A percentile compares a stretch with the other conserved stretches of the same genome.
Conservation (phyloP, 2,113 vertebrate genomes). For the Sphaerodactylus townsendi region DNA sequence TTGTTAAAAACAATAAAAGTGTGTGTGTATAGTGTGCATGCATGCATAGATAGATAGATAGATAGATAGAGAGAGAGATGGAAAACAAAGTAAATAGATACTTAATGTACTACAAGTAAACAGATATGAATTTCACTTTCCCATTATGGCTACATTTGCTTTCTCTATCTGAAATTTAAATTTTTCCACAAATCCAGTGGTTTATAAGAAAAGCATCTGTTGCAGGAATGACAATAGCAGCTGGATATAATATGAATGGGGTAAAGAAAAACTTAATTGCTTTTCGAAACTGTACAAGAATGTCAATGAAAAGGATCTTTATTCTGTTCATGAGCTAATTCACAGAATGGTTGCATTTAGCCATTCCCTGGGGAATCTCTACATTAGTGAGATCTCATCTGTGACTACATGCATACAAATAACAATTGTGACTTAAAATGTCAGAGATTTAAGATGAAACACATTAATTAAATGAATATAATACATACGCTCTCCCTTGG, state of each 20-base stretch:
- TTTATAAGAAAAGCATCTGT: conserved; percentile 72
- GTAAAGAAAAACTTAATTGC: conserved; percentile 62
- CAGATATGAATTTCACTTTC: conserved; percentile 66
- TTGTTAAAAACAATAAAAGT: no score
- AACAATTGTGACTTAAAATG: conserved; percentile 42
- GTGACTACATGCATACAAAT: conserved; percentile 42
- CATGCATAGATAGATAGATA: no score
- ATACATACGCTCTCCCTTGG: conserved; percentile 32
- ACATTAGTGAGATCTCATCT: conserved; percentile 64
- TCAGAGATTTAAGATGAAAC: conserved; percentile 40
- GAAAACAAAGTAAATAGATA: no score
- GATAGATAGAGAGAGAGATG: no score
- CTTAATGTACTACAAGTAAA: conserved; percentile 65
- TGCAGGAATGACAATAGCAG: conserved; percentile 66
- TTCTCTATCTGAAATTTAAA: conserved; percentile 67
- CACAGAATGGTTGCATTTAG: conserved; percentile 60
- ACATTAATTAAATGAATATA: conserved; percentile 13
- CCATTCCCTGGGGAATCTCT: conserved; percentile 60
- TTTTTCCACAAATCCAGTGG: conserved; percentile 70
- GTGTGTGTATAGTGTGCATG: no score
- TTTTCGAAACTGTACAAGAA: conserved; percentile 53
- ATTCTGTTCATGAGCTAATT: conserved; percentile 56
- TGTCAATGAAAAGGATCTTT: conserved; percentile 56
- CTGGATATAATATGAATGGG: conserved; percentile 50
- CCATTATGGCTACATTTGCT: conserved; percentile 52